Evolutionary conservation across 23 tunicate genomes (phyloP).

Genomic region (Ciona savignyi): DNA sequence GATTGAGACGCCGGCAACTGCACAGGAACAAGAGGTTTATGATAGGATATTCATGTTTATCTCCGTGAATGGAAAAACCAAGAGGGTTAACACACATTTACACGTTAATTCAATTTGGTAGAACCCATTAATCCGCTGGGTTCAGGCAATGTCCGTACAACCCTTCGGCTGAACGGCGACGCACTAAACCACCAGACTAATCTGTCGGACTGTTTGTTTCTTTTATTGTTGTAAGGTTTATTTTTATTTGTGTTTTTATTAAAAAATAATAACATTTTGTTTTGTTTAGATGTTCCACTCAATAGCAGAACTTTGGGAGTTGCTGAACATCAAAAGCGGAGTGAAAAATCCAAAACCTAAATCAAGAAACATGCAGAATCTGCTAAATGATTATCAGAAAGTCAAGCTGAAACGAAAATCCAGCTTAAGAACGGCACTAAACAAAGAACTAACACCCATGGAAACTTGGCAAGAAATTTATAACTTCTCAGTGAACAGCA

Average conservation of each 20-base stretch:
- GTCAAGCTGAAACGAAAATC: neutral
- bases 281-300: neutral
- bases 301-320: neutral
- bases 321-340: neutral
- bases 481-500: neutral
- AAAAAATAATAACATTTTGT: too few species aligned
- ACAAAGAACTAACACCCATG: neutral
- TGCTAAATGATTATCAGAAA: neutral
- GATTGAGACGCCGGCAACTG: conserved; percentile 27
- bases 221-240: too few species aligned
- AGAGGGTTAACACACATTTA: too few species aligned
- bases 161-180: too few species aligned
- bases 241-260: too few species aligned
- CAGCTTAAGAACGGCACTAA: neutral
- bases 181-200: too few species aligned
- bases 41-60: too few species aligned
- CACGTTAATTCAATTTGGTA: too few species aligned
- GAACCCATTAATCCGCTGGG: too few species aligned
- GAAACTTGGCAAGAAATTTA: neutral
- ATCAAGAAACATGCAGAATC: neutral
- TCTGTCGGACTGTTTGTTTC: too few species aligned
- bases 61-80: too few species aligned
- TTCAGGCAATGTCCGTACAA: too few species aligned
- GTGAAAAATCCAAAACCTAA: neutral
- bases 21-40: conserved; percentile 2